phyloP scores from a whole-genome alignment of 2,797 vertebrate genomes.

The Notolabrus celidotus region DNA sequence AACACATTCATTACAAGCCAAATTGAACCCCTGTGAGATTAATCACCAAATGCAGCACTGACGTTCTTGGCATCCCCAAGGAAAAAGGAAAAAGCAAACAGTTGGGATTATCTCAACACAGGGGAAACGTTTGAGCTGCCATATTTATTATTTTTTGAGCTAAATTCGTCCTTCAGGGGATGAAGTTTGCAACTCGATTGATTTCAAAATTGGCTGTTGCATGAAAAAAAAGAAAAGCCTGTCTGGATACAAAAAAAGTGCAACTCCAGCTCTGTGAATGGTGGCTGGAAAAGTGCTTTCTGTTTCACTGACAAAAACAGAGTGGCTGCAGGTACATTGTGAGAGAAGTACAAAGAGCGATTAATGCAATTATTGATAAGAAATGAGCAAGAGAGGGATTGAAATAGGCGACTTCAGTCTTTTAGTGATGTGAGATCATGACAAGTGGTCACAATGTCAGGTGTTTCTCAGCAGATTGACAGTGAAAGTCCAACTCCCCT shows the following conservation, averaged over 20 bases:
- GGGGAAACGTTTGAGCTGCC: slow-evolving; percentile 51
- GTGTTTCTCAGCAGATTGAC: slow-evolving; percentile 41
- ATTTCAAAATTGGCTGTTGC: slow-evolving; percentile 64
- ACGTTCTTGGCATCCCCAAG: slow-evolving; percentile 39
- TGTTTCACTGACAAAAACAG: slow-evolving; percentile 58
- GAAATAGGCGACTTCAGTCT: slow-evolving; percentile 25
- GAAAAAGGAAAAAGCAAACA: slow-evolving; percentile 67
- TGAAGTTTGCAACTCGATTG: slow-evolving; percentile 56
- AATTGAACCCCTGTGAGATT: slow-evolving; percentile 22
- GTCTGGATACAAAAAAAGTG: slow-evolving; percentile 52
- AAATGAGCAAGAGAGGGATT: slow-evolving; percentile 30
- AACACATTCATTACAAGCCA: slow-evolving; percentile 38
- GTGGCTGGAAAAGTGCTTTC: slow-evolving; percentile 53
- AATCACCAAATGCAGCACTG: slow-evolving; percentile 39
- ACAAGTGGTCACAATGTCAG: slow-evolving; percentile 64
- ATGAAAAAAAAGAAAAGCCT: slow-evolving; percentile 61
- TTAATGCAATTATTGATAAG: slow-evolving; percentile 53
- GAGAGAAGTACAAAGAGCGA: slow-evolving; percentile 48
- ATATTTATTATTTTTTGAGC: slow-evolving; percentile 63
- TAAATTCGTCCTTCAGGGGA: slow-evolving; percentile 61
- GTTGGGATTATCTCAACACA: slow-evolving; percentile 65
- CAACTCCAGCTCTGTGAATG: slow-evolving; percentile 49
- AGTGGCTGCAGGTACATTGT: slow-evolving; percentile 30
- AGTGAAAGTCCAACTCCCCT: slow-evolving; percentile 59
- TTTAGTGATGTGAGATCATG: slow-evolving; percentile 57